Percentiles rank a stretch among this genome's conserved stretches.
Conservation (phyloP, 2,797 vertebrate genomes). For the Acanthiza pusilla region DNA sequence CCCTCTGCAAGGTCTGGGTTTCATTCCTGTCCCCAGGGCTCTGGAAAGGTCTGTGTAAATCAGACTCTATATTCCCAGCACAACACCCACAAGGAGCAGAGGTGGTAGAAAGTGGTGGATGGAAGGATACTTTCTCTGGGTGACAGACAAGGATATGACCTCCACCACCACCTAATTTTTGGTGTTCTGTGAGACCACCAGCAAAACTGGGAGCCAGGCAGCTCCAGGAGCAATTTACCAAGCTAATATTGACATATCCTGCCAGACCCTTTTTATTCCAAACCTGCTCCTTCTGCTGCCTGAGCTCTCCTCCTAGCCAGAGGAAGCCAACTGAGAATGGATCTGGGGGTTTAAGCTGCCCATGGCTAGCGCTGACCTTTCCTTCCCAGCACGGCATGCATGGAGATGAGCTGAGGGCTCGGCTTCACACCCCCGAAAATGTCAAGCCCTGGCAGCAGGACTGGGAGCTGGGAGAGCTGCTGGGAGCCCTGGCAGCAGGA, state of each 20-base stretch:
- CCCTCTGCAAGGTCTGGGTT: not conserved
- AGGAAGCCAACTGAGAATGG: not conserved
- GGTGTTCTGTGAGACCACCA: not conserved
- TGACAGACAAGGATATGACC: not conserved
- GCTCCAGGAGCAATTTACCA: not conserved
- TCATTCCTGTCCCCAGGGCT: not conserved
- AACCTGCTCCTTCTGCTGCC: not conserved
- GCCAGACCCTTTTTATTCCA: not conserved
- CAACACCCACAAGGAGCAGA: not conserved
- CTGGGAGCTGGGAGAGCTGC: not conserved
- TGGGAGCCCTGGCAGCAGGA: not conserved
- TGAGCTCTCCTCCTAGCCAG: not conserved
- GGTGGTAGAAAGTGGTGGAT: not conserved
- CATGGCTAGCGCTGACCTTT: not conserved
- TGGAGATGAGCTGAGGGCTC: not conserved
- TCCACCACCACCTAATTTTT: not conserved
- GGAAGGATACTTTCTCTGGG: not conserved
- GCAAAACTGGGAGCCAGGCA: not conserved
- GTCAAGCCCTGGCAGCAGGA: conserved; percentile 6
- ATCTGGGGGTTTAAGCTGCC: not conserved
- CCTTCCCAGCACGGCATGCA: not conserved
- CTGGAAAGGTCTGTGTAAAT: not conserved
- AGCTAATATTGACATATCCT: not conserved
- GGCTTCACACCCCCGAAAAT: not conserved
- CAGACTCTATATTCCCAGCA: not conserved